Conservation (phyloP, 1,140 invertebrate genomes). For the Riptortus pedestris region DNA sequence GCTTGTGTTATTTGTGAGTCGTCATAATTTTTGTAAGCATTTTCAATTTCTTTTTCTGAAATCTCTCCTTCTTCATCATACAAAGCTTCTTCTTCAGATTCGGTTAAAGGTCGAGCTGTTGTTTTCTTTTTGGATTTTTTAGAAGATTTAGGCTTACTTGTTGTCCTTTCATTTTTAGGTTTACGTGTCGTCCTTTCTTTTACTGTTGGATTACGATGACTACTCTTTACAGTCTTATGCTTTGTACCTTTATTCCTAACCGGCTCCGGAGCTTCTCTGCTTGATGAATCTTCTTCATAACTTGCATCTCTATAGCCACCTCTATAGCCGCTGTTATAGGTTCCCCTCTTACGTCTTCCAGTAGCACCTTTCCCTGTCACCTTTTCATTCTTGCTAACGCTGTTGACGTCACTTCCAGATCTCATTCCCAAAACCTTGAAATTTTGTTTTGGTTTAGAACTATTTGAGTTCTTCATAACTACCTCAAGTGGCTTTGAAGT, state of each 20-base stretch:
- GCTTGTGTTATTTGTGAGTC: not conserved
- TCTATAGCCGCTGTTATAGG: too few relatives aligned
- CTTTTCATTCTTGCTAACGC: not conserved
- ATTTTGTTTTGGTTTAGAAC: not conserved
- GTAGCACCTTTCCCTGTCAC: not conserved
- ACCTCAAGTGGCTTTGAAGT: not conserved
- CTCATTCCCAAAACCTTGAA: not conserved
- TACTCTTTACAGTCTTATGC: too few relatives aligned
- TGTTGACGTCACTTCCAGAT: not conserved
- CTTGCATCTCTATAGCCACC: too few relatives aligned
- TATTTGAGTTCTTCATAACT: not conserved
- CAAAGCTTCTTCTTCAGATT: constrained; percentile 11
- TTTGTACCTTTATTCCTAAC: too few relatives aligned
- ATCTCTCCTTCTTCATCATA: constrained; percentile 14
- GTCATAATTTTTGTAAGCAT: constrained; percentile 20
- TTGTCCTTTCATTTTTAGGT: too few relatives aligned
- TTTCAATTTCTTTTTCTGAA: constrained; percentile 22
- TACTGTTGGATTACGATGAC: too few relatives aligned
- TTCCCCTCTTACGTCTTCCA: not conserved
- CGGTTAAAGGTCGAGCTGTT: constrained; percentile 1
- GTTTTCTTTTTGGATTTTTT: constrained; percentile 16
- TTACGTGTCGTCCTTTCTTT: too few relatives aligned
- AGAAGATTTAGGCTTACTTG: too few relatives aligned
- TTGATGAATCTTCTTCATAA: too few relatives aligned
- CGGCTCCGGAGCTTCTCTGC: too few relatives aligned